Evolutionary conservation across 2,888 invertebrate genomes (phyloP).

Genomic region (Diaphora mendica): DNA sequence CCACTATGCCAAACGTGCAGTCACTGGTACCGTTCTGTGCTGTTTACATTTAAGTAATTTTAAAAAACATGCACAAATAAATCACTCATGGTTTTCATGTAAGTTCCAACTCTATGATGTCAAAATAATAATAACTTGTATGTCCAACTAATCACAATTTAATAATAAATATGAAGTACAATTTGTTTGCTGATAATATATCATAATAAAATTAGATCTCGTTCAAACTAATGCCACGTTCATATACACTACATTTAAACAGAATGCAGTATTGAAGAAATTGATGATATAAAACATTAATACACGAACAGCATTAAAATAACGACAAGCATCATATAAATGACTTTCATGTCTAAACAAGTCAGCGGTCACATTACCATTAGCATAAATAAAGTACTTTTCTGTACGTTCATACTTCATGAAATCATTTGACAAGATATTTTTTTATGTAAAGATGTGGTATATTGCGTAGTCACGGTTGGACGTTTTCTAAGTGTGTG

Average conservation of each 20-base stretch:
- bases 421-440: constrained; percentile 27
- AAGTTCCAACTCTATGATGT: neutral
- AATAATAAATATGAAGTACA: neutral
- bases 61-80: neutral
- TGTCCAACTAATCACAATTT: neutral
- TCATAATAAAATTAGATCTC: constrained; percentile 33
- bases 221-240: constrained; percentile 42
- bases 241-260: constrained; percentile 48
- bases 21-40: neutral
- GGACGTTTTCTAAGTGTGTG: constrained; percentile 43
- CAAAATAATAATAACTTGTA: constrained; percentile 2
- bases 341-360: constrained; percentile 65
- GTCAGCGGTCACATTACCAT: constrained; percentile 63
- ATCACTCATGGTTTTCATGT: neutral
- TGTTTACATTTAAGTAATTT: neutral
- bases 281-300: constrained; percentile 52
- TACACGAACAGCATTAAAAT: constrained; percentile 61
- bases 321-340: constrained; percentile 67
- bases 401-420: constrained; percentile 49
- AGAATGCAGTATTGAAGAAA: constrained; percentile 42
- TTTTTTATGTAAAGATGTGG: constrained; percentile 30
- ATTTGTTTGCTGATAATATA: constrained; percentile 1
- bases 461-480: constrained; percentile 28
- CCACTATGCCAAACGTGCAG: too few relatives aligned
- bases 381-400: constrained; percentile 63